These are phyloP conservation scores for Cerastoderma edule DNA, from an alignment of 2,888 invertebrate genomes.

Conservation along the genomic window DNA sequence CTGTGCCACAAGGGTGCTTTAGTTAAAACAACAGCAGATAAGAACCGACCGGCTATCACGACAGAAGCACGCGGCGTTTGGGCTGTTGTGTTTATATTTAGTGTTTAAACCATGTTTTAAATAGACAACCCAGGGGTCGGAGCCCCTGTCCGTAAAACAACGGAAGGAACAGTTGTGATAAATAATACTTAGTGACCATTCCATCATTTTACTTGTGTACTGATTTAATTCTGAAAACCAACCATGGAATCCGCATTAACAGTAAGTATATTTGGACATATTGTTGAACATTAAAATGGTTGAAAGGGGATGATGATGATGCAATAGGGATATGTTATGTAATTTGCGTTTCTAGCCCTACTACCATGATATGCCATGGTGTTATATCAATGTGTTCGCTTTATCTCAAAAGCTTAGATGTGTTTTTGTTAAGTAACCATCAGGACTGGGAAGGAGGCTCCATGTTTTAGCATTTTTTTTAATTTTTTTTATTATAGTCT, in stretches of 20 bases:
- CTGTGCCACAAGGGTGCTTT: too few species aligned
- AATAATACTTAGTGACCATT: conserved; percentile 14
- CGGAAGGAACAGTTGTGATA: conserved; percentile 2
- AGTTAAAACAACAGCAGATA: too few species aligned
- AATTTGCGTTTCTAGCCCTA: not conserved
- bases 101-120: conserved; percentile 50
- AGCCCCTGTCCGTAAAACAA: conserved; percentile 37
- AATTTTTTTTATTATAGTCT: too few species aligned
- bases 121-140: conserved; percentile 45
- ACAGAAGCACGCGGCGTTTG: conserved; percentile 57
- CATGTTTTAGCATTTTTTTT: too few species aligned
- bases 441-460: too few species aligned
- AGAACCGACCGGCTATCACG: too few species aligned
- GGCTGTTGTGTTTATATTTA: conserved; percentile 46
- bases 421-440: not conserved
- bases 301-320: too few species aligned
- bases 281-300: too few species aligned
- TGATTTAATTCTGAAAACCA: not conserved
- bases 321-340: not conserved
- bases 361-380: not conserved
- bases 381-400: not conserved
- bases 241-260: conserved; percentile 57
- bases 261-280: conserved; percentile 56
- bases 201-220: not conserved
- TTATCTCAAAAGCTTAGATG: not conserved